A percentile compares a stretch with the other conserved stretches of the same genome.
phyloP scores from a whole-genome alignment of 1,140 invertebrate species.

The Gonioctena quinquepunctata region DNA sequence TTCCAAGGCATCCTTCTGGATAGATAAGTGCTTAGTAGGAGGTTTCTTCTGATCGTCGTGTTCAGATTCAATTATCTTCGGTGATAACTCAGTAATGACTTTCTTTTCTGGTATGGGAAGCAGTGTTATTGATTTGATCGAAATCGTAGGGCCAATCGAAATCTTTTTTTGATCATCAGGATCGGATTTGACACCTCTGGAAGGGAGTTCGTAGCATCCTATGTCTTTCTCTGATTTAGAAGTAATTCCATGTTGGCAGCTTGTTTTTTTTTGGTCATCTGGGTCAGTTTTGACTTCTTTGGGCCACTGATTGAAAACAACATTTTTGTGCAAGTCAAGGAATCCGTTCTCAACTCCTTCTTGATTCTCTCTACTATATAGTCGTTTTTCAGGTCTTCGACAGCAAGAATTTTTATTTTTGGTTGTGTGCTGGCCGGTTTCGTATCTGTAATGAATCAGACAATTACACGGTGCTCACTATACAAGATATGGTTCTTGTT shows the following conservation, averaged over 20 bases:
- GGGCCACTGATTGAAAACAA: neutral
- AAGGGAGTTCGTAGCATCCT: neutral
- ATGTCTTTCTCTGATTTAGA: neutral
- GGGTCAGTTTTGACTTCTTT: neutral
- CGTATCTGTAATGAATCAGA: neutral
- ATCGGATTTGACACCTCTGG: neutral
- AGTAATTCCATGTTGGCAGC: neutral
- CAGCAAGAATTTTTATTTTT: conserved; percentile 35
- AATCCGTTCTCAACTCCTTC: conserved; percentile 28
- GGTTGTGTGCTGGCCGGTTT: neutral
- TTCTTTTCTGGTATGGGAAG: neutral
- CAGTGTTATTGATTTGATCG: too few species aligned
- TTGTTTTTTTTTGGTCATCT: neutral
- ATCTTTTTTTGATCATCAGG: neutral
- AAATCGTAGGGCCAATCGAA: too few species aligned
- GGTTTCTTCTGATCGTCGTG: neutral
- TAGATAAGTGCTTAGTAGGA: neutral
- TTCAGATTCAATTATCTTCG: neutral
- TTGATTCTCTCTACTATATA: conserved; percentile 39
- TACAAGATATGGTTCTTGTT: too few species aligned
- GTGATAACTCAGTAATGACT: neutral
- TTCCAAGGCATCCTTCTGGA: neutral
- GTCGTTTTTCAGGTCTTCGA: conserved; percentile 41
- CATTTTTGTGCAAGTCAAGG: neutral
- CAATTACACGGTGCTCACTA: too few species aligned